A percentile compares a stretch with the other conserved stretches of the same genome.
Conservation (phyloP, 2,888 invertebrate species). For the Litoditis marina region DNA sequence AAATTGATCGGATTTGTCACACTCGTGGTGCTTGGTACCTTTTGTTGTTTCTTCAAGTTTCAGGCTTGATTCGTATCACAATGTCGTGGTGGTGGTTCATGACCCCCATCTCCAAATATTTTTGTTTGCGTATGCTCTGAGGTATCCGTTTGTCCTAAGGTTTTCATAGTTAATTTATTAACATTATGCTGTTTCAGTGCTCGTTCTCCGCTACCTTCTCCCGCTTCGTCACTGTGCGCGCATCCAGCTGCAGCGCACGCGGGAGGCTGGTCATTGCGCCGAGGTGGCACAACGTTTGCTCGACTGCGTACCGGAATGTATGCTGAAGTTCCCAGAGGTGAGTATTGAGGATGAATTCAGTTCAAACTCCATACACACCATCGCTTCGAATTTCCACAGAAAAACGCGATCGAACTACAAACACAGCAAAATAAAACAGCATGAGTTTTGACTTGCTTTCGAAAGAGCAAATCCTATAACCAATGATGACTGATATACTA, state of each 20-base stretch:
- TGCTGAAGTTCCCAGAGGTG: slow-evolving; percentile 33
- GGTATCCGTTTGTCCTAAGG: too few relatives aligned
- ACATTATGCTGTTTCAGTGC: slow-evolving; percentile 14
- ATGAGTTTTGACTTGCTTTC: too few relatives aligned
- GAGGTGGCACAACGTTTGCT: slow-evolving; percentile 28
- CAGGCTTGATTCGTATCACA: too few relatives aligned
- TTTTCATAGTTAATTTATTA: too few relatives aligned
- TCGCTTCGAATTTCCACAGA: background rate
- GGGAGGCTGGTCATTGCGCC: slow-evolving; percentile 5
- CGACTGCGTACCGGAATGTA: slow-evolving; percentile 37
- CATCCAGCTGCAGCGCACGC: slow-evolving; percentile 19
- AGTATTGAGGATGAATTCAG: background rate
- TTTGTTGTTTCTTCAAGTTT: background rate
- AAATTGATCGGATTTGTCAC: background rate
- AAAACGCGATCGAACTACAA: too few relatives aligned
- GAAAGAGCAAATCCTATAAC: too few relatives aligned
- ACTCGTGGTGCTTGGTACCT: background rate
- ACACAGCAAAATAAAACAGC: too few relatives aligned
- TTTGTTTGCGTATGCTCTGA: too few relatives aligned
- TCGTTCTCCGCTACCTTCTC: slow-evolving; percentile 31
- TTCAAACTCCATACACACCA: background rate
- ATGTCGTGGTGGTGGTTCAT: too few relatives aligned
- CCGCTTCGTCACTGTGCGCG: slow-evolving; percentile 25
- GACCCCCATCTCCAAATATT: too few relatives aligned
- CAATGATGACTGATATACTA: too few relatives aligned